phyloP scores from a whole-genome alignment of 2,888 invertebrate species.

The Romanomermis culicivorax region DNA sequence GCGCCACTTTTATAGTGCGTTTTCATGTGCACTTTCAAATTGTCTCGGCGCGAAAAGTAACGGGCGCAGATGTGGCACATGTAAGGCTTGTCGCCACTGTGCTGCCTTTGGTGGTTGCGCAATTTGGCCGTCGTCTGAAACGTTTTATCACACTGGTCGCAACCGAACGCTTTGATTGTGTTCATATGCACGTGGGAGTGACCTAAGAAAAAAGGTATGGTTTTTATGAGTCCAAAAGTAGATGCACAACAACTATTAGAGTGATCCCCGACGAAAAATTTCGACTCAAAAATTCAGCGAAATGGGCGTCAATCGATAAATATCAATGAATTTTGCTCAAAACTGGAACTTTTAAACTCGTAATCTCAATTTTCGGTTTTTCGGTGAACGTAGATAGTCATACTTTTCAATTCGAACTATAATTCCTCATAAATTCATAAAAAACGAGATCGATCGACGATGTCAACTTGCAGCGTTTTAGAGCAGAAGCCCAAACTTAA shows the following conservation, averaged over 20 bases:
- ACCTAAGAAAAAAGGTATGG: constrained; percentile 4
- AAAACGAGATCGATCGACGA: no score
- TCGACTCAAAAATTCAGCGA: no score
- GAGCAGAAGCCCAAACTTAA: no score
- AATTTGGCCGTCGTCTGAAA: constrained; percentile 24
- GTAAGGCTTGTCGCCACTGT: constrained; percentile 13
- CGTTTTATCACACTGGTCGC: constrained; percentile 26
- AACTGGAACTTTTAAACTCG: no score
- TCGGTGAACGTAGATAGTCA: no score
- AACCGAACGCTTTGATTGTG: constrained; percentile 17
- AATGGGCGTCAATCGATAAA: no score
- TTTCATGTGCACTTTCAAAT: constrained; percentile 33
- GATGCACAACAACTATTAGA: neutral
- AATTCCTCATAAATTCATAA: no score
- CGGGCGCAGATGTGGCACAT: constrained; percentile 27
- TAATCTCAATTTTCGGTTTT: no score
- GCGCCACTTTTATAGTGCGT: constrained; percentile 3
- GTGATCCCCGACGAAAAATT: no score
- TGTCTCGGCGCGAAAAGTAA: constrained; percentile 29
- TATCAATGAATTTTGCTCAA: no score
- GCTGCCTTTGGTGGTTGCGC: constrained; percentile 21
- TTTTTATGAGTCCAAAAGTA: neutral
- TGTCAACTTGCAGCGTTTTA: no score
- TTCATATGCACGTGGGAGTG: constrained; percentile 25
- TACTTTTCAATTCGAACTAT: no score